Conservation (phyloP, 2,113 vertebrate species). For the Progne subis region DNA sequence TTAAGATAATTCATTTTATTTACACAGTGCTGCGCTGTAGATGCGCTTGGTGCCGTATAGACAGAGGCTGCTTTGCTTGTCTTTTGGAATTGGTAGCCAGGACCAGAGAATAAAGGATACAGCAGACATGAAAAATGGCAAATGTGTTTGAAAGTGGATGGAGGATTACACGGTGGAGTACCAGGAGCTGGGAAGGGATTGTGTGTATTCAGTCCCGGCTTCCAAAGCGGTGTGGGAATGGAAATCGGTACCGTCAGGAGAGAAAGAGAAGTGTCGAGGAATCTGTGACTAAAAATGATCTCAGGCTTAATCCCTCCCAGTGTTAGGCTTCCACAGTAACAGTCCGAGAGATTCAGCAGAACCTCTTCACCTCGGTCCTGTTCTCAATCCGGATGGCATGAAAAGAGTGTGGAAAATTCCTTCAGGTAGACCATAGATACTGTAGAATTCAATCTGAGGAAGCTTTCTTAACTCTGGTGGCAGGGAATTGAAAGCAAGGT, state of each 20-base stretch:
- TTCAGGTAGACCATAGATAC: neutral
- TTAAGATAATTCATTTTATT: neutral
- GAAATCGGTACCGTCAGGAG: neutral
- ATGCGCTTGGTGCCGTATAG: neutral
- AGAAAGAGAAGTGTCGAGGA: neutral
- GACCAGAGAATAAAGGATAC: neutral
- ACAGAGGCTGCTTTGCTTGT: neutral
- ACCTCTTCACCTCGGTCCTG: fast-evolving
- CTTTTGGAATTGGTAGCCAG: neutral
- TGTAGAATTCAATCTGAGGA: neutral
- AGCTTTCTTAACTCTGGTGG: neutral
- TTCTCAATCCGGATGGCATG: neutral
- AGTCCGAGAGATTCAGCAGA: neutral
- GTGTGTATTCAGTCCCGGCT: neutral
- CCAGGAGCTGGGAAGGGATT: neutral
- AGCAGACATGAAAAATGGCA: neutral
- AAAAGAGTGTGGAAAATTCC: neutral
- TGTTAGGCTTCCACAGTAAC: neutral
- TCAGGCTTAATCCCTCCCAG: neutral
- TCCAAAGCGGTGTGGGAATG: neutral
- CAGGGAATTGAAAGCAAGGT: neutral
- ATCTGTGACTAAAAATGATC: neutral
- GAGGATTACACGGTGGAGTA: neutral
- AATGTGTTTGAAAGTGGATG: neutral
- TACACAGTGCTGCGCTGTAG: neutral